Conservation (phyloP, 2,888 invertebrate species). For the Steinernema scapterisci region DNA sequence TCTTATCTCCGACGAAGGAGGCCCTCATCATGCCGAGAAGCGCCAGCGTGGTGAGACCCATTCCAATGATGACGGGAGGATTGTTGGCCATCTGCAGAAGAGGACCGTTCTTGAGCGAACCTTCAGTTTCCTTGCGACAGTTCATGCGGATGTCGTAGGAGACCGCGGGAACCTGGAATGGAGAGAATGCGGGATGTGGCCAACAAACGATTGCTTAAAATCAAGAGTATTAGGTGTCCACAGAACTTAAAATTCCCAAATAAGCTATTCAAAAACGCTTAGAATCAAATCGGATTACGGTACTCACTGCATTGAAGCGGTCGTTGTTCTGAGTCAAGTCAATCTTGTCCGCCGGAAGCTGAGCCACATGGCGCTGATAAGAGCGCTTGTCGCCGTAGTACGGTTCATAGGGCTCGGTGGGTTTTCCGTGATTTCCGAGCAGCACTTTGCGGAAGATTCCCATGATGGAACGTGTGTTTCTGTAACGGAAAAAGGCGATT, state of each 20-base stretch:
- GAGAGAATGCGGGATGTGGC: too few species aligned
- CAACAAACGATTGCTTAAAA: too few species aligned
- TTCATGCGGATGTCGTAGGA: slow-evolving; percentile 59
- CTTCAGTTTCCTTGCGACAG: slow-evolving; percentile 44
- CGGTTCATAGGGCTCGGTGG: not conserved
- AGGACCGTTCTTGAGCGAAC: slow-evolving; percentile 12
- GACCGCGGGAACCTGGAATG: slow-evolving; percentile 54
- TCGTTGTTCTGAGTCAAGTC: not conserved
- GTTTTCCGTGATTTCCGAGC: not conserved
- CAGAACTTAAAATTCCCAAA: too few species aligned
- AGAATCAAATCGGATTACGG: not conserved
- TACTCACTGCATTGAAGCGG: slow-evolving; percentile 3
- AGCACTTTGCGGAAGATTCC: slow-evolving; percentile 28
- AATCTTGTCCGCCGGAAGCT: not conserved
- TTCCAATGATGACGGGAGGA: slow-evolving; percentile 21
- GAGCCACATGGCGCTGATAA: slow-evolving; percentile 9
- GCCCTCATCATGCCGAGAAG: slow-evolving; percentile 27
- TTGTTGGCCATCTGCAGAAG: not conserved
- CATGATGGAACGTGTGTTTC: not conserved
- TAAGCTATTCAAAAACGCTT: too few species aligned
- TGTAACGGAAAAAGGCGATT: not conserved
- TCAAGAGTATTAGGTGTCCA: too few species aligned
- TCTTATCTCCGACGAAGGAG: slow-evolving; percentile 56
- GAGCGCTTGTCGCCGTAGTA: slow-evolving; percentile 29
- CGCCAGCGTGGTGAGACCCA: slow-evolving; percentile 9